Percentiles rank a stretch among this genome's conserved stretches.
Conservation (phyloP, 92 coral and sea anemone genomes). For the Epizoanthus stellaris region DNA sequence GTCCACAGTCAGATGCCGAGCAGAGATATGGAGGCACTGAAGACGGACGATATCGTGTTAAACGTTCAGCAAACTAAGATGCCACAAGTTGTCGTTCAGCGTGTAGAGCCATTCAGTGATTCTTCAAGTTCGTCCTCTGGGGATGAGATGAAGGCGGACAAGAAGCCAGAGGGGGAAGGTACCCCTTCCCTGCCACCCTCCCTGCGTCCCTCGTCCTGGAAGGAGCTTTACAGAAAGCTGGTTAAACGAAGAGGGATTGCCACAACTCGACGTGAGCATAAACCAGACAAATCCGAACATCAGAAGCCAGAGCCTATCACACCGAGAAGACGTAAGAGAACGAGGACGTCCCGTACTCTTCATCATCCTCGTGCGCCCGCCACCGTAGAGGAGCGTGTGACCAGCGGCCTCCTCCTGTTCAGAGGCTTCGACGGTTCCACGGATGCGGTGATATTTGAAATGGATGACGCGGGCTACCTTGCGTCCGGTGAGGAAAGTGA, state of each 20-base stretch:
- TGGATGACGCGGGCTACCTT: constrained; percentile 31
- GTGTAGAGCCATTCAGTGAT: not conserved
- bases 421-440: constrained; percentile 34
- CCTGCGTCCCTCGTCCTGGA: constrained; percentile 1
- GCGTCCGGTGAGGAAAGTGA: constrained; percentile 43
- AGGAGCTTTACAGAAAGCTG: constrained; percentile 8
- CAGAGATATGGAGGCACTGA: not conserved
- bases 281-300: not conserved
- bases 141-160: not conserved
- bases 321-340: constrained; percentile 7
- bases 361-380: not conserved
- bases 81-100: not conserved
- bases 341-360: constrained; percentile 4
- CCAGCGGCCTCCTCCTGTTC: constrained; percentile 33
- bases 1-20: constrained; percentile 38
- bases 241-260: constrained; percentile 18
- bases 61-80: no score
- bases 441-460: constrained; percentile 14
- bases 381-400: constrained; percentile 11
- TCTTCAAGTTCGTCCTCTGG: not conserved
- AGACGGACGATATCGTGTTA: no score
- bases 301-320: not conserved
- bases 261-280: not conserved
- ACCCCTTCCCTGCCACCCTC: constrained; percentile 27
- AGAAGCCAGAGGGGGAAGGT: not conserved